Evolutionary conservation across 2,113 vertebrate genomes (phyloP), one percentile per base, ranked within the genome.

Genomic region (Protomyctophum bolini): DNA sequence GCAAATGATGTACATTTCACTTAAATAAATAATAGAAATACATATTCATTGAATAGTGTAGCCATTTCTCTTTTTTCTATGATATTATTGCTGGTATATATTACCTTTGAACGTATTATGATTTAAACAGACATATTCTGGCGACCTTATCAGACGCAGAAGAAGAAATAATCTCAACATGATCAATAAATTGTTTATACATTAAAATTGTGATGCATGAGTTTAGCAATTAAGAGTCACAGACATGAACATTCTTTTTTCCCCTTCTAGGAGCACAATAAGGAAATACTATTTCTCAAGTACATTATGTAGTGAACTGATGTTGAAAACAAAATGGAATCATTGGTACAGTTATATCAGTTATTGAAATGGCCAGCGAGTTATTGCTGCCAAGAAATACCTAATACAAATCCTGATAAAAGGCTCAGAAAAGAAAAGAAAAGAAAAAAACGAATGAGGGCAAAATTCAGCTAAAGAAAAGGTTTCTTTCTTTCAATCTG

Each of bases 31-130:
- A 86, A 87, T 87, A 85, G 76, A 89, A 88, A 89, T 89, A 88
- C 85, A 86, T 87, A 80, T 83, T 78, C 74, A 86, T 81, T 75
- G 77, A 90, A 89, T 86, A 85, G 70, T 85, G 87, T 85, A 85
- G 88, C 83, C 81, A 83, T 89, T 87, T 89, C 81, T 90, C 71
- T 89, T 83, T 41, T 41, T 68, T 84, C 85, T 87, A 86, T 83
- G 86, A 88, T 72, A 83, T 92, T 92, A 91, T 91, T 92, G 91
- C 89, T 92, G 89, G 87, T 86, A 88, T 90, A 90, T 89, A 88
- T 92, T 89, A 92, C 86, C 87, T 91, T 88, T 85, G 86, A 90
- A 91, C 82, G 86, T 71, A 73, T 85, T 68, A 86, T 83, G 84
- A 81, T 80, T 86, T 69, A 58, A 80, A 73, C 77, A 76, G 72